Conservation (phyloP, 2,888 invertebrate species). For the Drosophila paramelanica region DNA sequence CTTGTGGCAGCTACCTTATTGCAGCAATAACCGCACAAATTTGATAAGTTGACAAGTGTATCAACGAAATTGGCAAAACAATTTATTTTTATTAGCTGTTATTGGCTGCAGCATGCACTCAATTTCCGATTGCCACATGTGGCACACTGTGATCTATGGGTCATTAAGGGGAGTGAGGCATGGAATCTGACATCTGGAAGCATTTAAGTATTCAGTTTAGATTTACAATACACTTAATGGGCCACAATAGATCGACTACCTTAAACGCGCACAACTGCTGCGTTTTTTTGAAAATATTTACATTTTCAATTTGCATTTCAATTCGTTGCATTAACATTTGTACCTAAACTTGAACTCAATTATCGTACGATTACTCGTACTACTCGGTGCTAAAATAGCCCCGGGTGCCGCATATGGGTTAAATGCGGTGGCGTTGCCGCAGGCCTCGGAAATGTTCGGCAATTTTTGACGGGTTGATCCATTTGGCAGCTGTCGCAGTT, state of each 20-base stretch:
- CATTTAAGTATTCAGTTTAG: constrained; percentile 67
- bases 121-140: constrained; percentile 34
- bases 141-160: constrained; percentile 36
- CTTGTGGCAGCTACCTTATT: constrained; percentile 11
- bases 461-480: constrained; percentile 36
- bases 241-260: constrained; percentile 20
- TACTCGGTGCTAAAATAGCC: constrained; percentile 22
- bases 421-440: constrained; percentile 59
- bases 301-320: constrained; percentile 73
- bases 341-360: constrained; percentile 63
- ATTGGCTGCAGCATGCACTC: constrained; percentile 28
- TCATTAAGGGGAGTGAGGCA: constrained; percentile 7
- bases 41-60: constrained; percentile 41
- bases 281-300: constrained; percentile 45
- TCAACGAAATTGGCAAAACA: constrained; percentile 59
- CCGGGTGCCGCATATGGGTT: constrained; percentile 55
- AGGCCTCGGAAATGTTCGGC: constrained; percentile 36
- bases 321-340: constrained; percentile 53
- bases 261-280: constrained; percentile 5
- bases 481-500: constrained; percentile 72
- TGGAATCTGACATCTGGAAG: constrained; percentile 57
- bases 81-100: constrained; percentile 67
- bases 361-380: constrained; percentile 61
- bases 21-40: constrained; percentile 22
- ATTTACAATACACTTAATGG: constrained; percentile 18